Conservation (phyloP, 2,113 vertebrate species). For the Rhodinocichla rosea region DNA sequence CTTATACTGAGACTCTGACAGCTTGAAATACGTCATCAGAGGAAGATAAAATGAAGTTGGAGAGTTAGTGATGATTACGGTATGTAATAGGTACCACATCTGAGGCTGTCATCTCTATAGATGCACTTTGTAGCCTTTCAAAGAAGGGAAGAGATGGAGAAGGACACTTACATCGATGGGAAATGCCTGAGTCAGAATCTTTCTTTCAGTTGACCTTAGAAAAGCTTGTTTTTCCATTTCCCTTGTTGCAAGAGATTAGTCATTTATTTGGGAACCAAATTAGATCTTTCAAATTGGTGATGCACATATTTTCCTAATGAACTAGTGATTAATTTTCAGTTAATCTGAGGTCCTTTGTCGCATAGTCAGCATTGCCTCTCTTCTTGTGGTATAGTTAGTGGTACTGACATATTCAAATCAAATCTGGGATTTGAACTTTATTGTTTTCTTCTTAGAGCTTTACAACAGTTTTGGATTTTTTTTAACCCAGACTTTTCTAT, state of each 20-base stretch:
- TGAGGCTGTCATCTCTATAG: not conserved
- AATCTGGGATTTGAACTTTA: not conserved
- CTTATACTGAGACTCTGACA: not conserved
- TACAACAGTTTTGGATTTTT: not conserved
- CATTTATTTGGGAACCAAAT: conserved; percentile 29
- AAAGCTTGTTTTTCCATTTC: not conserved
- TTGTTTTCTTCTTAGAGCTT: not conserved
- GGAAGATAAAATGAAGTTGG: not conserved
- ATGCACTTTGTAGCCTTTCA: not conserved
- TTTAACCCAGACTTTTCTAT: not conserved
- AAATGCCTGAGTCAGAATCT: not conserved
- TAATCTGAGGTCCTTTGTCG: not conserved
- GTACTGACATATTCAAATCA: not conserved
- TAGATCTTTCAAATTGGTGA: not conserved
- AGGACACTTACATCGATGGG: not conserved
- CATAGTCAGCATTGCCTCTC: not conserved
- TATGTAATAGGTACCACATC: not conserved
- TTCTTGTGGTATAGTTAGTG: not conserved
- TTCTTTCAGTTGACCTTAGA: not conserved
- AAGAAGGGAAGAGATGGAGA: not conserved
- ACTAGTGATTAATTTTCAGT: not conserved
- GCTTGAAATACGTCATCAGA: not conserved
- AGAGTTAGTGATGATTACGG: not conserved
- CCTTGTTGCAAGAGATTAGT: not conserved
- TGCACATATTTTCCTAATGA: conserved; percentile 11